Evolutionary conservation across 2,113 vertebrate species (phyloP).

Genomic region (Scytalopus superciliaris): DNA sequence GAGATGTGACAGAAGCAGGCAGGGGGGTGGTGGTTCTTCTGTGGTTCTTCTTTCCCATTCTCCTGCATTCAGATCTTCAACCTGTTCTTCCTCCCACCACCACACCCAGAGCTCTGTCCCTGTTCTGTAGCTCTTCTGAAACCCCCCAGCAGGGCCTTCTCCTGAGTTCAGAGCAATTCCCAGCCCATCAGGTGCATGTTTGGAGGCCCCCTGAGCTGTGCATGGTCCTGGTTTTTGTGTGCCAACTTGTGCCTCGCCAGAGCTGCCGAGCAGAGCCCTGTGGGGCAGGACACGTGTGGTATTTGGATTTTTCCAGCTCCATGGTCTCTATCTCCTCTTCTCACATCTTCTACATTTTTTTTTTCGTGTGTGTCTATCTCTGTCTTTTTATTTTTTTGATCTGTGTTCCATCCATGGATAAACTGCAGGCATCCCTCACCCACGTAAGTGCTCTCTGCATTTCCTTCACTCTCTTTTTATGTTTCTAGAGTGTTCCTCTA

Average conservation of each 20-base stretch:
- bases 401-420: constrained; percentile 85
- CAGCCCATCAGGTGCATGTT: neutral
- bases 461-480: constrained; percentile 49
- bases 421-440: constrained; percentile 85
- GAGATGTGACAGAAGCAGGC: neutral
- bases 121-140: neutral
- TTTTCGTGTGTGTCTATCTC: constrained; percentile 59
- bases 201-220: neutral
- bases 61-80: neutral
- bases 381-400: constrained; percentile 72
- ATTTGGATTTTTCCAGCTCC: constrained; percentile 55
- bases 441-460: constrained; percentile 91
- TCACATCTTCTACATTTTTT: constrained; percentile 75
- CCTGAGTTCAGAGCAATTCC: neutral
- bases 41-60: neutral
- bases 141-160: neutral
- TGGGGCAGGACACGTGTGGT: neutral
- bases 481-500: constrained; percentile 47
- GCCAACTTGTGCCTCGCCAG: neutral
- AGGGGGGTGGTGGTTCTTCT: neutral
- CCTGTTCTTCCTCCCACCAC: neutral
- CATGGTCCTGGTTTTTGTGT: neutral
- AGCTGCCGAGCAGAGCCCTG: neutral
- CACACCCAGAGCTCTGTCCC: neutral
- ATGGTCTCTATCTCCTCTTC: constrained; percentile 23